These are phyloP conservation scores for Tricholaema leucomelas DNA, from an alignment of 2,113 vertebrate species.

Conservation along the genomic window DNA sequence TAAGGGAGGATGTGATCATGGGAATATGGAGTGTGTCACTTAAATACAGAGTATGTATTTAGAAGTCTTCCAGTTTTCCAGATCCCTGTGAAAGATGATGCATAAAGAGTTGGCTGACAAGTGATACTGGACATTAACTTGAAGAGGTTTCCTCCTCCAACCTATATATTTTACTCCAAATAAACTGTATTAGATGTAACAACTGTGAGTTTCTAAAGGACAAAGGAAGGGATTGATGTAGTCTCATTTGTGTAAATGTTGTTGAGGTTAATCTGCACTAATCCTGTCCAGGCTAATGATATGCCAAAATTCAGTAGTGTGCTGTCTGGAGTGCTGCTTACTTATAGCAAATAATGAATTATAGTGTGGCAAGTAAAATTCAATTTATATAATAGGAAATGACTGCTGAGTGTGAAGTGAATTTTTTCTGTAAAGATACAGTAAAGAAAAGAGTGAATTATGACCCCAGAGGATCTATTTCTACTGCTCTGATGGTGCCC, in stretches of 20 bases:
- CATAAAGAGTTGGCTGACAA: not conserved
- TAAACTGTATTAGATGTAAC: not conserved
- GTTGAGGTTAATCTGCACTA: not conserved
- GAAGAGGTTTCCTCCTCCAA: not conserved
- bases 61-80: not conserved
- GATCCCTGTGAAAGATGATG: not conserved
- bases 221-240: not conserved
- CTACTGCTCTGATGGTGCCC: not conserved
- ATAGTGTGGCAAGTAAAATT: not conserved
- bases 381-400: not conserved
- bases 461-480: not conserved
- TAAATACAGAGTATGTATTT: not conserved
- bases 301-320: not conserved
- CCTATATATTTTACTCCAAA: not conserved
- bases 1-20: not conserved
- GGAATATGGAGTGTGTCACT: not conserved
- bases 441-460: constrained; percentile 2
- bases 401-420: not conserved
- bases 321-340: not conserved
- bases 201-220: not conserved
- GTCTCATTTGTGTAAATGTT: not conserved
- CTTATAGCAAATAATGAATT: not conserved
- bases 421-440: not conserved
- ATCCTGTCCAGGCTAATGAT: not conserved
- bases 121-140: not conserved